Evolutionary conservation across 2,797 vertebrate species (phyloP).

Genomic region (Sebastes oblongus): DNA sequence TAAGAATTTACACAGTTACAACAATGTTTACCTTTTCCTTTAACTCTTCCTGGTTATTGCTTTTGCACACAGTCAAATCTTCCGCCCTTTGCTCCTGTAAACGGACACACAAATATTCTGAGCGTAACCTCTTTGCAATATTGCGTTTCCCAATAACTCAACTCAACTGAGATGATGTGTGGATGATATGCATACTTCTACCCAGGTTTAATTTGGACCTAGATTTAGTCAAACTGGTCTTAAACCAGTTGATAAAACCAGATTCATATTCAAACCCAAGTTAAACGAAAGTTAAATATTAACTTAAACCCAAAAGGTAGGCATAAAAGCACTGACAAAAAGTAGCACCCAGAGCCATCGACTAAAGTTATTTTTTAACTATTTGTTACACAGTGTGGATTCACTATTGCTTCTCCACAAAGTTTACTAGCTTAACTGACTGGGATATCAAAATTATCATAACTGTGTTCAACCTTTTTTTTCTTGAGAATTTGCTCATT

Average conservation of each 20-base stretch:
- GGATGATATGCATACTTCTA: neutral
- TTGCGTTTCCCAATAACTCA: neutral
- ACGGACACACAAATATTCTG: neutral
- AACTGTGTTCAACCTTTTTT: neutral
- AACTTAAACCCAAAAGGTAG: neutral
- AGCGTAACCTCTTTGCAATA: neutral
- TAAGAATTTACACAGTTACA: neutral
- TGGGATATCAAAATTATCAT: neutral
- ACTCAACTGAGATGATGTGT: neutral
- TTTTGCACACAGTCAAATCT: slow-evolving; percentile 12
- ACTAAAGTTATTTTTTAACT: neutral
- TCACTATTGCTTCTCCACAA: neutral
- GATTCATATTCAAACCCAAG: neutral
- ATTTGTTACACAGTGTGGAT: neutral
- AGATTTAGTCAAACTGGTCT: neutral
- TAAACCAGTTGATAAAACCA: neutral
- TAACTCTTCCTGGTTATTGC: slow-evolving; percentile 1
- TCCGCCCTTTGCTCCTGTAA: slow-evolving; percentile 65
- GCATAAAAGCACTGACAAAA: neutral
- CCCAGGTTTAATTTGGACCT: neutral
- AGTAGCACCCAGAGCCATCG: no score
- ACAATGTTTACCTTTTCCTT: slow-evolving; percentile 42
- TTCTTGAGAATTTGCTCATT: no score
- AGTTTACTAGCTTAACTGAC: neutral
- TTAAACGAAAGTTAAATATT: neutral